A percentile compares a stretch with the other conserved stretches of the same genome.
Evolutionary conservation across 2,888 invertebrate species (phyloP).

Genomic region (Dusona sp.): DNA sequence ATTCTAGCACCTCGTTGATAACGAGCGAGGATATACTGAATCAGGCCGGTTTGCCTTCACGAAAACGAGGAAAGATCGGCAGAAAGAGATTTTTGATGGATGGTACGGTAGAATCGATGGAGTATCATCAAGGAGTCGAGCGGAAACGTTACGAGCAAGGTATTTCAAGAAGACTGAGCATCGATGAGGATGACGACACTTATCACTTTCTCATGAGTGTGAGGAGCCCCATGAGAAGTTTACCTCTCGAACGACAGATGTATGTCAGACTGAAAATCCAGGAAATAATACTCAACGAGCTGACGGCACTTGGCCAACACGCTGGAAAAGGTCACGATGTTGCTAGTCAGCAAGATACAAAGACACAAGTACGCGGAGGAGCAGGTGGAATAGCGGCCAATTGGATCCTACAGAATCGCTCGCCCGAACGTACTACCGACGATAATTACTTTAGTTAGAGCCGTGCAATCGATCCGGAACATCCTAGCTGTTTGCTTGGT

Average conservation of each 20-base stretch:
- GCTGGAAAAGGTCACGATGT: slow-evolving; percentile 68
- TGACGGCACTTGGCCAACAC: slow-evolving; percentile 75
- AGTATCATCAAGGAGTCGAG: slow-evolving; percentile 74
- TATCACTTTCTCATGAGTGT: slow-evolving; percentile 79
- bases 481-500: background rate
- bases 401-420: slow-evolving; percentile 65
- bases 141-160: slow-evolving; percentile 74
- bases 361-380: slow-evolving; percentile 59
- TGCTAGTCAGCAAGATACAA: slow-evolving; percentile 70
- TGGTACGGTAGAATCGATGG: slow-evolving; percentile 70
- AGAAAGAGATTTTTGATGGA: slow-evolving; percentile 74
- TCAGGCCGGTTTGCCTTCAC: slow-evolving; percentile 72
- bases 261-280: slow-evolving; percentile 78
- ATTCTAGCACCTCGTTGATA: slow-evolving; percentile 76
- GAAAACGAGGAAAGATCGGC: slow-evolving; percentile 73
- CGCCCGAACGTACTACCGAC: slow-evolving; percentile 67
- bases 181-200: slow-evolving; percentile 77
- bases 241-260: slow-evolving; percentile 78
- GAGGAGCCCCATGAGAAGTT: slow-evolving; percentile 75
- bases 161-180: slow-evolving; percentile 71
- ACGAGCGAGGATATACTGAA: slow-evolving; percentile 76
- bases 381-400: slow-evolving; percentile 37
- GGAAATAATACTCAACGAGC: slow-evolving; percentile 77
- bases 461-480: background rate
- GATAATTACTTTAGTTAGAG: slow-evolving; percentile 67